phyloP scores from a whole-genome alignment of 1,140 invertebrate species.

The Drosophila tani region DNA sequence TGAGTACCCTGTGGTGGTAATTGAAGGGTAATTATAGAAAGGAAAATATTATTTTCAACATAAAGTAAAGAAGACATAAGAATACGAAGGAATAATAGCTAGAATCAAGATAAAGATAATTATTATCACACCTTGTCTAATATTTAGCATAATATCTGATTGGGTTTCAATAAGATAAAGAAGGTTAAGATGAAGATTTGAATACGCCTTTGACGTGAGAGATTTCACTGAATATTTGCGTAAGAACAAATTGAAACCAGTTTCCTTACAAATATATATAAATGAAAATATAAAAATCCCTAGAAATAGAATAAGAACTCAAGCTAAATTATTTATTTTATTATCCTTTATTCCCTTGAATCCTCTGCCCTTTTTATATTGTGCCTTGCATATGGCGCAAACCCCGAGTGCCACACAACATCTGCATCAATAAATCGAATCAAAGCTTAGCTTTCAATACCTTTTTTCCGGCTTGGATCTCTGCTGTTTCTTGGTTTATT shows the following conservation, averaged over 20 bases:
- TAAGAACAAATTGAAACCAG: too few species aligned
- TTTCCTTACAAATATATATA: too few species aligned
- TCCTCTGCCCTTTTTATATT: background rate
- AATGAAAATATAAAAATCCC: background rate
- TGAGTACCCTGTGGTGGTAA: slow-evolving; percentile 1
- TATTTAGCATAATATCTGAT: too few species aligned
- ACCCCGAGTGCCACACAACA: slow-evolving; percentile 3
- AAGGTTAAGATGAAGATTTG: background rate
- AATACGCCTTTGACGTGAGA: background rate
- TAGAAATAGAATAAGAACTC: background rate
- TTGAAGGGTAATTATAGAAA: background rate
- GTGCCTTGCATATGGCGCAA: slow-evolving; percentile 13
- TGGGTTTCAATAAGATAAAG: background rate
- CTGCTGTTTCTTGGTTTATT: background rate
- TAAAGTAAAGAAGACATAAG: too few species aligned
- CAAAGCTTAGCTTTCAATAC: slow-evolving; percentile 44
- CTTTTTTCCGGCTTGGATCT: slow-evolving; percentile 42
- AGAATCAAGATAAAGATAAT: background rate
- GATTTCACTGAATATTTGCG: background rate
- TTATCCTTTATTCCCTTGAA: background rate
- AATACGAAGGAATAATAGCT: background rate
- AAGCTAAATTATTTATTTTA: background rate
- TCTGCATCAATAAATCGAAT: slow-evolving; percentile 53
- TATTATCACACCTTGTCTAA: too few species aligned
- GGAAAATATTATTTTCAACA: background rate